These are phyloP conservation scores for Sitobion miscanthi DNA, from an alignment of 1,140 invertebrate genomes.

Conservation along the genomic window DNA sequence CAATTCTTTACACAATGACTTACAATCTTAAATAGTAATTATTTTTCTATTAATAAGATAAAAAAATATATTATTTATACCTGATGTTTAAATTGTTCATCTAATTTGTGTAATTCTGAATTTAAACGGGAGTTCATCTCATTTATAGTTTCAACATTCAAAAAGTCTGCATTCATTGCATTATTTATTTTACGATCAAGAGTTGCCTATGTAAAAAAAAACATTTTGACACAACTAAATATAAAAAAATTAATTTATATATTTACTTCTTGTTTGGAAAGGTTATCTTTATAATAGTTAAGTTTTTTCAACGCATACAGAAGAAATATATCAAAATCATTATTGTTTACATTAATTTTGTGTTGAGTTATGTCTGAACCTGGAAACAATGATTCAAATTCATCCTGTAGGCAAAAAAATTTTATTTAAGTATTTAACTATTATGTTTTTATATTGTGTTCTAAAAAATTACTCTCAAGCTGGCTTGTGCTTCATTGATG, in stretches of 20 bases:
- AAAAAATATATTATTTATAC: neutral
- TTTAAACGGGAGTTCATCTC: slow-evolving; percentile 40
- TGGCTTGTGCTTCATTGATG: slow-evolving; percentile 17
- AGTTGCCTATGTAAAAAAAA: slow-evolving; percentile 20
- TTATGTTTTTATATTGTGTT: neutral
- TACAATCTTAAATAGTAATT: neutral
- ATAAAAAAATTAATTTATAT: neutral
- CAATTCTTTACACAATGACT: neutral
- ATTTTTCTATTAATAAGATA: neutral
- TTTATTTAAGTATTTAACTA: neutral
- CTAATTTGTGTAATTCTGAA: slow-evolving; percentile 38
- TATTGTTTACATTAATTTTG: slow-evolving; percentile 22
- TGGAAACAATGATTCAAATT: slow-evolving; percentile 47
- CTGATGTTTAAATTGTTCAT: slow-evolving; percentile 27
- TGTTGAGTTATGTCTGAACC: slow-evolving; percentile 45
- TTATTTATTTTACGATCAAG: slow-evolving; percentile 42
- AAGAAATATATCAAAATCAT: slow-evolving; percentile 46
- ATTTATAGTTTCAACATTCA: slow-evolving; percentile 31
- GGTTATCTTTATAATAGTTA: slow-evolving; percentile 30
- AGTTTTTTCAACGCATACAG: slow-evolving; percentile 44
- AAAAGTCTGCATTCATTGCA: slow-evolving; percentile 32
- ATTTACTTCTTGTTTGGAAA: slow-evolving; percentile 33
- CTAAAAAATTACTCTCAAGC: slow-evolving; percentile 17
- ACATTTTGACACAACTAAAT: neutral
- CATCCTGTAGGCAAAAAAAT: slow-evolving; percentile 13